Evolutionary conservation across 2,113 vertebrate genomes (phyloP).

Genomic region (Leucosticte australis): DNA sequence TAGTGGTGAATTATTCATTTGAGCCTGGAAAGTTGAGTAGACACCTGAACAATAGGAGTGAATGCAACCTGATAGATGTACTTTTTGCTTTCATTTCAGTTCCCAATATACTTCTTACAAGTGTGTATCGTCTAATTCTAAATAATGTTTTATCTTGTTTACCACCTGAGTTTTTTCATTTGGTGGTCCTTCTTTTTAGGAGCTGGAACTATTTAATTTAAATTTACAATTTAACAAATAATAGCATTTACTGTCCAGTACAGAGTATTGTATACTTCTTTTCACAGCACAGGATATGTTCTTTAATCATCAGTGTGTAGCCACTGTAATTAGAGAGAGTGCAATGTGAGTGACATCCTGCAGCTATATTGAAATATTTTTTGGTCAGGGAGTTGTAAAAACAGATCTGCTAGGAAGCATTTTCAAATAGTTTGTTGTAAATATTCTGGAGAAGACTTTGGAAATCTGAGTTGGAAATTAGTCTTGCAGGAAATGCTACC

Average conservation of each 20-base stretch:
- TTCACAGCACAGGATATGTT: neutral
- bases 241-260: neutral
- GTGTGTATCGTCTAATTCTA: neutral
- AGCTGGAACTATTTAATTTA: neutral
- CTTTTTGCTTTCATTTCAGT: neutral
- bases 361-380: neutral
- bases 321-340: neutral
- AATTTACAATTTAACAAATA: neutral
- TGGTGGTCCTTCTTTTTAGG: neutral
- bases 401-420: neutral
- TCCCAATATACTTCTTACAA: neutral
- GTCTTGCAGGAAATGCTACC: conserved; percentile 15
- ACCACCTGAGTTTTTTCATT: neutral
- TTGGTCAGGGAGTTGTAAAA: neutral
- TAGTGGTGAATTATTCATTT: neutral
- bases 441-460: neutral
- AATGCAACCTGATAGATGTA: neutral
- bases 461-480: conserved; percentile 23
- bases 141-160: neutral
- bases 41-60: neutral
- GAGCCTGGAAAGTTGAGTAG: neutral
- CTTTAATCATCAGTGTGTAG: neutral
- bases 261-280: neutral
- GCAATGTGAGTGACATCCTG: neutral
- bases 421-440: neutral